Evolutionary conservation across 2,113 vertebrate genomes (phyloP).

Genomic region (Gymnobelideus leadbeateri): DNA sequence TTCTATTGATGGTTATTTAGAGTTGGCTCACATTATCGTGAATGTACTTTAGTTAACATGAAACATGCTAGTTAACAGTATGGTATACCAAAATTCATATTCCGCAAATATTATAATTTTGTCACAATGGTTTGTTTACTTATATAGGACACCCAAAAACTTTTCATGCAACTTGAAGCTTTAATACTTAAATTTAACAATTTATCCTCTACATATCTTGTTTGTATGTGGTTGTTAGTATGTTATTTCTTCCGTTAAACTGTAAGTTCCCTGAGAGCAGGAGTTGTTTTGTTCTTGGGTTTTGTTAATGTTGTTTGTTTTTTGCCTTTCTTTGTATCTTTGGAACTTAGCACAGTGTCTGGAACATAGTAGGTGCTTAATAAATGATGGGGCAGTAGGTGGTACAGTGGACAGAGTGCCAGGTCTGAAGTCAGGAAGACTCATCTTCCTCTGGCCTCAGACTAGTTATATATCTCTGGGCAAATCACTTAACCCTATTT

Average conservation of each 20-base stretch:
- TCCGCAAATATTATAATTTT: slow-evolving; percentile 41
- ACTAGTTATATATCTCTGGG: neutral
- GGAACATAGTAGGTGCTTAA: neutral
- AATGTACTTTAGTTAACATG: slow-evolving; percentile 53
- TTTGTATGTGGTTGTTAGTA: neutral
- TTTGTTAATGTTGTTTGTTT: neutral
- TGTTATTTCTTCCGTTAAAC: neutral
- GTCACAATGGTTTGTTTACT: neutral
- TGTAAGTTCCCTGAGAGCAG: neutral
- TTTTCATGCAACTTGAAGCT: neutral
- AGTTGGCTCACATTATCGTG: slow-evolving; percentile 37
- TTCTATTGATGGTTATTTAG: slow-evolving; percentile 50
- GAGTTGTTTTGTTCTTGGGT: neutral
- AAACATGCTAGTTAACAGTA: slow-evolving; percentile 36
- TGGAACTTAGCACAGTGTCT: neutral
- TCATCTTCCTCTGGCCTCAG: neutral
- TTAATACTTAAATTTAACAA: neutral
- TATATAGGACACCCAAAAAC: neutral
- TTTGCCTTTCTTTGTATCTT: neutral
- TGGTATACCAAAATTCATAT: slow-evolving; percentile 39
- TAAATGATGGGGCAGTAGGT: neutral
- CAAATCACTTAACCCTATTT: neutral
- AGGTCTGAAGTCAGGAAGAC: neutral
- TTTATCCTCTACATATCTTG: neutral
- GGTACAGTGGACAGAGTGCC: neutral